Conservation (phyloP, 2,113 vertebrate species). For the Lophura nycthemera region DNA sequence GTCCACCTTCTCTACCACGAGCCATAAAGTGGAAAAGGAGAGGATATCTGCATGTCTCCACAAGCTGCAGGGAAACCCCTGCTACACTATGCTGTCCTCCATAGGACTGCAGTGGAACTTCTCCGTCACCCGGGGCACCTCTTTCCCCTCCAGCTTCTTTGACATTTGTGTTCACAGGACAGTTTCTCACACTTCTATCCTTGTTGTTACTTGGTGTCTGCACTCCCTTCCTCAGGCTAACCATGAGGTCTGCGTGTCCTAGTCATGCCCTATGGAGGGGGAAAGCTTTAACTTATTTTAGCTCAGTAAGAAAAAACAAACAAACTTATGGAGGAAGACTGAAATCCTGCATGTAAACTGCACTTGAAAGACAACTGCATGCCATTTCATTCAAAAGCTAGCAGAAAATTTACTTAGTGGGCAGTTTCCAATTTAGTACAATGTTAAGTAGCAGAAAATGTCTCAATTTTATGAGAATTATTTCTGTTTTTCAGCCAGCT, state of each 20-base stretch:
- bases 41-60: background rate
- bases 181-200: background rate
- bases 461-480: constrained; percentile 13
- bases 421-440: background rate
- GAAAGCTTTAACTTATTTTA: background rate
- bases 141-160: background rate
- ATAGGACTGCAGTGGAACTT: background rate
- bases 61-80: background rate
- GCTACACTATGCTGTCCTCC: background rate
- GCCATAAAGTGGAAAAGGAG: accelerated
- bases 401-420: background rate
- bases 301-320: background rate
- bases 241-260: background rate
- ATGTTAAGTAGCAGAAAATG: background rate
- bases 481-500: background rate
- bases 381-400: background rate
- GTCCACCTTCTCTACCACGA: background rate
- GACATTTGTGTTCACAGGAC: background rate
- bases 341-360: background rate
- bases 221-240: background rate
- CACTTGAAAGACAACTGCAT: background rate
- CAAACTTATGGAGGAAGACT: background rate
- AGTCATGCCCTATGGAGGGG: background rate
- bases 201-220: background rate
- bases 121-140: background rate